A percentile compares a stretch with the other conserved stretches of the same genome.
phyloP scores from a whole-genome alignment of 2,888 invertebrate genomes.

The Apamea monoglypha region DNA sequence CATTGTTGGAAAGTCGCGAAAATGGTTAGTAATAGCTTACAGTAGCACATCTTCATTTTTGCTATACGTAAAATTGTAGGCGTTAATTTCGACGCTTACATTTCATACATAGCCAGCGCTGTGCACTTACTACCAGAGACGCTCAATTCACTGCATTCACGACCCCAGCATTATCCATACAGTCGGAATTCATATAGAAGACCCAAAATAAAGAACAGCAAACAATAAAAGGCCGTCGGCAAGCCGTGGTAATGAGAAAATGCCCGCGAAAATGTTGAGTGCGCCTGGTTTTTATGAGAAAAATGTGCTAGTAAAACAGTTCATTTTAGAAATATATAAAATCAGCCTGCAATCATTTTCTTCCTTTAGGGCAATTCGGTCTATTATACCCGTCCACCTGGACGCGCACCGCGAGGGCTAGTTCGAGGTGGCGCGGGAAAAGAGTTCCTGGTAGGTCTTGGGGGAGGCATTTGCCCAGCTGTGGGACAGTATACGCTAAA shows the following conservation, averaged over 20 bases:
- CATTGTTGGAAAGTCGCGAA: neutral
- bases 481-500: too few species aligned
- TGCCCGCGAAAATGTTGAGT: conserved; percentile 8
- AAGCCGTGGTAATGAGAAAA: conserved; percentile 35
- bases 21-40: neutral
- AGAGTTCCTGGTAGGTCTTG: too few species aligned
- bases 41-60: neutral
- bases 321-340: neutral
- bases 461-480: too few species aligned
- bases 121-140: neutral
- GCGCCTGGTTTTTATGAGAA: neutral
- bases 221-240: conserved; percentile 29
- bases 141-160: neutral
- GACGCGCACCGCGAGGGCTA: too few species aligned
- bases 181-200: conserved; percentile 7
- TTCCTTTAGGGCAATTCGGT: neutral
- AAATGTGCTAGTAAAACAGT: neutral
- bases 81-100: neutral
- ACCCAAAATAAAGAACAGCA: conserved; percentile 31
- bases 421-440: too few species aligned
- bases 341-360: neutral
- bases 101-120: neutral
- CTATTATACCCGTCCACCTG: too few species aligned
- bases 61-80: neutral
- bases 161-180: neutral